Evolutionary conservation across 2,113 vertebrate genomes (phyloP).

Genomic region (Caranx melampygus): DNA sequence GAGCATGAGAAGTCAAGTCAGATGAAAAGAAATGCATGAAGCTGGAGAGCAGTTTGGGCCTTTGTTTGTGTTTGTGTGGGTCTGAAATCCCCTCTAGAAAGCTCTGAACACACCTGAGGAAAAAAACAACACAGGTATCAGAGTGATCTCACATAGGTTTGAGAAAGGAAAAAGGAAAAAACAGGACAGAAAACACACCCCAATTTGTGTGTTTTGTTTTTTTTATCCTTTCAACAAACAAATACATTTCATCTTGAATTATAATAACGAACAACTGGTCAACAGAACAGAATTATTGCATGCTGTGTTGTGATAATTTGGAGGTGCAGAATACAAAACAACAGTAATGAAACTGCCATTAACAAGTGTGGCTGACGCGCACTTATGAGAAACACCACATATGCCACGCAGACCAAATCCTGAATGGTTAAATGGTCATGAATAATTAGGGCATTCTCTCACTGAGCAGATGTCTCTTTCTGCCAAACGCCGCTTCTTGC

Average conservation of each 20-base stretch:
- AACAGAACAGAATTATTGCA: conserved; percentile 14
- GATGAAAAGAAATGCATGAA: conserved; percentile 16
- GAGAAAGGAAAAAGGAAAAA: background rate
- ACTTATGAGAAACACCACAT: conserved; percentile 81
- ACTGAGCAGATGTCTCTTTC: conserved; percentile 87
- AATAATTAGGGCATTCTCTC: conserved; percentile 87
- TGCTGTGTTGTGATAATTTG: conserved; percentile 38
- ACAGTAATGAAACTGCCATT: conserved; percentile 70
- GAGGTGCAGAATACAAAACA: conserved; percentile 47
- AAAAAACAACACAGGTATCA: conserved; percentile 25
- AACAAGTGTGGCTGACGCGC: conserved; percentile 68
- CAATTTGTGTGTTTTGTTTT: background rate
- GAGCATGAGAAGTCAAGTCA: conserved; percentile 41
- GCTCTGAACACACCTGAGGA: conserved; percentile 38
- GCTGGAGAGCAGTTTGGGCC: conserved; percentile 30
- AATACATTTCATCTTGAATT: conserved; percentile 4
- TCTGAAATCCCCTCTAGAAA: conserved; percentile 26
- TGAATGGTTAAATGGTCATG: conserved; percentile 86
- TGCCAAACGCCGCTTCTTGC: conserved; percentile 70
- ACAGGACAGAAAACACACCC: background rate
- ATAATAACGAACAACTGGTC: conserved; percentile 3
- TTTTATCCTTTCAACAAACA: conserved; percentile 3
- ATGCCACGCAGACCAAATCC: conserved; percentile 79
- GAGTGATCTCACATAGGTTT: conserved; percentile 19
- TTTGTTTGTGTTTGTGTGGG: conserved; percentile 38